Conservation (phyloP, 2,113 vertebrate species). For the Porphyrio hochstetteri region DNA sequence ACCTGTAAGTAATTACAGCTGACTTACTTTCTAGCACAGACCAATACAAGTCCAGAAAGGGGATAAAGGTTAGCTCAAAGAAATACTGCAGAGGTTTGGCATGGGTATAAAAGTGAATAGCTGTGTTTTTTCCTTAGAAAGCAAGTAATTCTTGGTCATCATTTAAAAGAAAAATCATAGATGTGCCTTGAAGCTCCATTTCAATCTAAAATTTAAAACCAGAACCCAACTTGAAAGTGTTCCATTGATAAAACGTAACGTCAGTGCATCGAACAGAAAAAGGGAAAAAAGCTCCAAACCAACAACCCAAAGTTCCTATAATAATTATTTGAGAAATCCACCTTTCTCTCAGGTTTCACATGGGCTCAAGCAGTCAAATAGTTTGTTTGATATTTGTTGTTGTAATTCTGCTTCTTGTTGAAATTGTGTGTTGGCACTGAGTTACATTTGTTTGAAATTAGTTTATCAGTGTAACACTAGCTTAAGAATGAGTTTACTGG, state of each 20-base stretch:
- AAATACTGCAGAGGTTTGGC: constrained; percentile 60
- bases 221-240: neutral
- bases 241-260: neutral
- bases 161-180: neutral
- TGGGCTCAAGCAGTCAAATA: constrained; percentile 21
- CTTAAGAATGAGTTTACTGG: neutral
- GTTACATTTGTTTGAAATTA: constrained; percentile 51
- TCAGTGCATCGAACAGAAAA: neutral
- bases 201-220: neutral
- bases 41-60: constrained; percentile 39
- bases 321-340: constrained; percentile 25
- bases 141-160: constrained; percentile 19
- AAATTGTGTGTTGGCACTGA: constrained; percentile 27
- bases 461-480: constrained; percentile 42
- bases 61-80: constrained; percentile 63
- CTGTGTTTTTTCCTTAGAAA: constrained; percentile 30
- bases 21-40: constrained; percentile 66
- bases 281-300: neutral
- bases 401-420: constrained; percentile 41
- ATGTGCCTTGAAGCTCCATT: neutral
- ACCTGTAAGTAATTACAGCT: constrained; percentile 73
- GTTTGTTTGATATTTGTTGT: constrained; percentile 49
- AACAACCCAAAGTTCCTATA: neutral
- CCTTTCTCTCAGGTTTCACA: constrained; percentile 56
- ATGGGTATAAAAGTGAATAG: constrained; percentile 32